Percentiles rank a stretch among this genome's conserved stretches.
Evolutionary conservation across 2,888 invertebrate genomes (phyloP).

Genomic region (Lithophane socia): DNA sequence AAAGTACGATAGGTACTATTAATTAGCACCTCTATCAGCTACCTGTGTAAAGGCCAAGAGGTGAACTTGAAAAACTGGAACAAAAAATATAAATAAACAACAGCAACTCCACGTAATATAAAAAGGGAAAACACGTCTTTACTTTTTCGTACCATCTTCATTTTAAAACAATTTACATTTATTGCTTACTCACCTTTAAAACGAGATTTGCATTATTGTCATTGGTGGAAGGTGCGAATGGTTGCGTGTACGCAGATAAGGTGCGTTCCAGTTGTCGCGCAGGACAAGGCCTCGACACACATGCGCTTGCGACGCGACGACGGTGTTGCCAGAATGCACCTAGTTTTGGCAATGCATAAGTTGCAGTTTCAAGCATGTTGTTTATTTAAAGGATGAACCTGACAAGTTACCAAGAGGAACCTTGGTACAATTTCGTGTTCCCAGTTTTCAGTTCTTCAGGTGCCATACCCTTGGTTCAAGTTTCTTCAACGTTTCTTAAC

Average conservation of each 20-base stretch:
- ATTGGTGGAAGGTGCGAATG: constrained; percentile 72
- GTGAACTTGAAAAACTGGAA: constrained; percentile 49
- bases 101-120: neutral
- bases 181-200: constrained; percentile 69
- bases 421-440: neutral
- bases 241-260: constrained; percentile 75
- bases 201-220: constrained; percentile 58
- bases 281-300: constrained; percentile 75
- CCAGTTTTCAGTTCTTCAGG: neutral
- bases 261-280: constrained; percentile 70
- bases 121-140: constrained; percentile 36
- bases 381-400: neutral
- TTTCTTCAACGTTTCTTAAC: neutral
- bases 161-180: constrained; percentile 70
- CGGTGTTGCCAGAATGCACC: constrained; percentile 60
- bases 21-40: constrained; percentile 1
- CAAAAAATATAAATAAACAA: constrained; percentile 51
- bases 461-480: neutral
- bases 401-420: neutral
- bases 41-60: constrained; percentile 26
- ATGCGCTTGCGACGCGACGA: constrained; percentile 52
- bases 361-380: neutral
- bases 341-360: constrained; percentile 51
- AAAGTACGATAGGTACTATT: neutral
- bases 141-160: constrained; percentile 58